phyloP scores from a whole-genome alignment of 2,888 invertebrate species.

The Mesopsocus fuscifrons region DNA sequence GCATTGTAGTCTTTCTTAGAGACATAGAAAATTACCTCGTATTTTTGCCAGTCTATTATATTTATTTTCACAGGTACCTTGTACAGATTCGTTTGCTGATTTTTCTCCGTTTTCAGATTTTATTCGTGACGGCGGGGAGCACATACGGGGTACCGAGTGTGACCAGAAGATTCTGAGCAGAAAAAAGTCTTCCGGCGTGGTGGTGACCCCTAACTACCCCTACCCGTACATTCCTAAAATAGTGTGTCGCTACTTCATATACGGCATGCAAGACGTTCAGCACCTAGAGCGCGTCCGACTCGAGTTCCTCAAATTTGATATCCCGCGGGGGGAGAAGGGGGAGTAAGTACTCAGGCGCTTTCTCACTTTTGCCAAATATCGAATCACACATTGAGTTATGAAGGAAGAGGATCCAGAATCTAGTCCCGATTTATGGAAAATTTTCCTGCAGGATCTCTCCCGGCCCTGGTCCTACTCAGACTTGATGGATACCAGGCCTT shows the following conservation, averaged over 20 bases:
- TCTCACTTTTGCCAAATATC: too few relatives aligned
- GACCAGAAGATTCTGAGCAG: conserved; percentile 93
- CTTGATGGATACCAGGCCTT: too few relatives aligned
- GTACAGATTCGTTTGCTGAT: conserved; percentile 5
- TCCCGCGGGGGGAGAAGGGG: conserved; percentile 66
- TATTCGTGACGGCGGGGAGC: conserved; percentile 84
- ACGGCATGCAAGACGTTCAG: conserved; percentile 94
- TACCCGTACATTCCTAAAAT: conserved; percentile 88
- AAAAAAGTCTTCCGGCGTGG: conserved; percentile 79
- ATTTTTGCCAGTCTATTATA: too few relatives aligned
- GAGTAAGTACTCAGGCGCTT: conserved; percentile 66
- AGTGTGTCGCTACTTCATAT: conserved; percentile 94
- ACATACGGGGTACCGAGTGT: conserved; percentile 94
- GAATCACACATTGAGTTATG: too few relatives aligned
- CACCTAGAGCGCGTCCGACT: conserved; percentile 85
- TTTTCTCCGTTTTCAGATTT: conserved; percentile 51
- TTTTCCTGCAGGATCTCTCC: too few relatives aligned
- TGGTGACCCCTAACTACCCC: conserved; percentile 93
- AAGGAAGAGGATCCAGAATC: too few relatives aligned
- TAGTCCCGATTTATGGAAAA: too few relatives aligned
- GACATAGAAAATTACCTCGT: too few relatives aligned
- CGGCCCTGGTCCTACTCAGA: too few relatives aligned
- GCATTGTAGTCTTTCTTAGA: too few relatives aligned
- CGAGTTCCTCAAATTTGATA: conserved; percentile 74
- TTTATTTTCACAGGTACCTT: too few relatives aligned